Percentiles rank a stretch among this genome's conserved stretches.
Evolutionary conservation across 30 jellyfish, hydroid and myxozoan genomes (phyloP).

Genomic region (Aurelia sp.): DNA sequence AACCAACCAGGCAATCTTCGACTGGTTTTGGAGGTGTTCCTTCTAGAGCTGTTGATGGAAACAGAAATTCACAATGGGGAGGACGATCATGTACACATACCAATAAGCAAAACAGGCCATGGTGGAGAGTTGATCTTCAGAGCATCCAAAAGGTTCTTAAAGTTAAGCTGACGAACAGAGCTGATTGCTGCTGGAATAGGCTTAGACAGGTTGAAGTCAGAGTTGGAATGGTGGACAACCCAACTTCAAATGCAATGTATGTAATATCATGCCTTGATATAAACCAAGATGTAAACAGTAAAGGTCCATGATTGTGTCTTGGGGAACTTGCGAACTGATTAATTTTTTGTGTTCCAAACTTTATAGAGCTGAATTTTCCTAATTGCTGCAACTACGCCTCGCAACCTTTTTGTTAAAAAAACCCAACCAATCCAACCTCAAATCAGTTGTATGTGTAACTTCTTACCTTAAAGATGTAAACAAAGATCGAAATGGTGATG

Average conservation of each 20-base stretch:
- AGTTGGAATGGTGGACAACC: constrained; percentile 46
- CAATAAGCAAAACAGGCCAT: constrained; percentile 27
- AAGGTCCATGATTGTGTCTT: too few relatives aligned
- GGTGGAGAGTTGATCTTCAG: constrained; percentile 73
- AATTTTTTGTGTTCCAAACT: too few relatives aligned
- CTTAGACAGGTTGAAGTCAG: constrained; percentile 41
- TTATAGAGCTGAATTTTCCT: too few relatives aligned
- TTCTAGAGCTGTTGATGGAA: constrained; percentile 62
- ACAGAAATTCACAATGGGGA: constrained; percentile 30
- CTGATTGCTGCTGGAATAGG: constrained; percentile 57
- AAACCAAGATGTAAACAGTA: too few relatives aligned
- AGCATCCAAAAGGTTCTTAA: constrained; percentile 19
- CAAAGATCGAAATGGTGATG: too few relatives aligned
- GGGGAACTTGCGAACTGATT: too few relatives aligned
- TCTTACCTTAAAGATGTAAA: too few relatives aligned
- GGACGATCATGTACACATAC: constrained; percentile 68
- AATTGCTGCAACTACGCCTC: too few relatives aligned
- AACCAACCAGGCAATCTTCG: constrained; percentile 51
- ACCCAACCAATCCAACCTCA: too few relatives aligned
- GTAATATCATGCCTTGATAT: too few relatives aligned
- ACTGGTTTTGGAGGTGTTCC: constrained; percentile 52
- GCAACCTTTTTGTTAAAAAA: too few relatives aligned
- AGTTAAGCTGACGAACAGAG: constrained; percentile 54
- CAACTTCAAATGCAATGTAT: constrained; percentile 22
- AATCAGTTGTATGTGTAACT: too few relatives aligned